Percentiles rank a stretch among this genome's conserved stretches.
These are phyloP conservation scores for Huso huso DNA, from an alignment of 2,797 vertebrate species.

Conservation along the genomic window DNA sequence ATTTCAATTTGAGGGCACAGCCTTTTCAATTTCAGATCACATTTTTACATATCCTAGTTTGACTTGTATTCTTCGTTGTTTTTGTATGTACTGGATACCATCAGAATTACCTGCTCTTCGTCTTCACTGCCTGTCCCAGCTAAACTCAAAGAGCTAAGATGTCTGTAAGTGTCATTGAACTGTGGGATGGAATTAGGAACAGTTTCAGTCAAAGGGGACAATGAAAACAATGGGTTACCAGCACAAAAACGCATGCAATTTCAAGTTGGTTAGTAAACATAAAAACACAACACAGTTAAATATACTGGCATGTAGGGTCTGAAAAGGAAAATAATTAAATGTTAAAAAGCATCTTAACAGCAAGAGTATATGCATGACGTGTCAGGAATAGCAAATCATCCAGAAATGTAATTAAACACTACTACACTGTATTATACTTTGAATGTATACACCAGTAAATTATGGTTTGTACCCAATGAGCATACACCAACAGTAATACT, in stretches of 20 bases:
- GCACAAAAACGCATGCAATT: slow-evolving; percentile 15
- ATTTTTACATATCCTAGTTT: not conserved
- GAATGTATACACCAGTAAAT: too few relatives aligned
- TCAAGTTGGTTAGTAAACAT: slow-evolving; percentile 27
- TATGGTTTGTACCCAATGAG: too few relatives aligned
- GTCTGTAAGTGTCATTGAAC: slow-evolving; percentile 50
- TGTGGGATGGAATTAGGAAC: slow-evolving; percentile 41
- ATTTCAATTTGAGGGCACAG: too few relatives aligned
- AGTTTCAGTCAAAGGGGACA: slow-evolving; percentile 35
- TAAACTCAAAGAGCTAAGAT: slow-evolving; percentile 58
- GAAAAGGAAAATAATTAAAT: not conserved
- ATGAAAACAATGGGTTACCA: slow-evolving; percentile 22
- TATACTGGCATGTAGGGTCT: not conserved
- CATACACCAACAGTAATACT: too few relatives aligned
- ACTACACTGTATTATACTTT: too few relatives aligned
- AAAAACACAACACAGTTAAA: not conserved
- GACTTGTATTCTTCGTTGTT: not conserved
- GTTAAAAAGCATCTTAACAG: not conserved
- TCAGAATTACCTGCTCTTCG: slow-evolving; percentile 58
- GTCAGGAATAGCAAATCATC: too few relatives aligned
- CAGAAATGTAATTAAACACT: too few relatives aligned
- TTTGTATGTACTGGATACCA: not conserved
- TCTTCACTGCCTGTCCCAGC: slow-evolving; percentile 61
- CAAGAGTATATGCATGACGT: not conserved
- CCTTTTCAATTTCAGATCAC: too few relatives aligned